phyloP scores from a whole-genome alignment of 1,140 invertebrate genomes.

The Drosophila virilis region DNA sequence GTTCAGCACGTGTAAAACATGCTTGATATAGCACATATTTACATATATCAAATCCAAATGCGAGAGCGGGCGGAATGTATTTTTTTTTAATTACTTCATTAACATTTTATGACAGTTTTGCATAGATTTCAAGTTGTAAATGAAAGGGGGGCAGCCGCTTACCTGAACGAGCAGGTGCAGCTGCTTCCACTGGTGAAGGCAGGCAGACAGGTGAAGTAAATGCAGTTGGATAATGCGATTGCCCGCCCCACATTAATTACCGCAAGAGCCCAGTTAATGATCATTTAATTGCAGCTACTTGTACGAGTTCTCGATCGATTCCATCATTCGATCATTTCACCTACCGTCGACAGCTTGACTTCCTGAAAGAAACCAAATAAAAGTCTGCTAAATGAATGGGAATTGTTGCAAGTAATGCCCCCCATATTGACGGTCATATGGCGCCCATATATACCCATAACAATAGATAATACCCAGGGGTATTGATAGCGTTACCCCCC shows the following conservation, averaged over 20 bases:
- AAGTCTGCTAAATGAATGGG: neutral
- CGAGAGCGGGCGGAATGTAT: conserved; percentile 15
- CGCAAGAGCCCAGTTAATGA: conserved; percentile 41
- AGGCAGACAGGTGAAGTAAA: conserved; percentile 1
- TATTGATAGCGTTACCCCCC: conserved; percentile 16
- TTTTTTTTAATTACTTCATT: conserved; percentile 57
- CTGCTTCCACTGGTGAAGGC: neutral
- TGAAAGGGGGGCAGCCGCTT: conserved; percentile 3
- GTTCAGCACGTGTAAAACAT: too few species aligned
- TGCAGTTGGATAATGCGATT: neutral
- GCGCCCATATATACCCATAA: conserved; percentile 4
- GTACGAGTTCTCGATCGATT: neutral
- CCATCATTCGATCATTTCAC: neutral
- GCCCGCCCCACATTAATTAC: conserved; percentile 22
- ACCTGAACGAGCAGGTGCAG: conserved; percentile 16
- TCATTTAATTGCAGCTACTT: conserved; percentile 54
- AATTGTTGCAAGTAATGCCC: conserved; percentile 58
- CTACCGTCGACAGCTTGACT: conserved; percentile 40
- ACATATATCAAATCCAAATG: too few species aligned
- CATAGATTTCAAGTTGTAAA: conserved; percentile 45
- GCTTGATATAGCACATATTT: too few species aligned
- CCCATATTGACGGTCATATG: conserved; percentile 34
- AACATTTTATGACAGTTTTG: conserved; percentile 58
- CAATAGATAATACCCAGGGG: conserved; percentile 10
- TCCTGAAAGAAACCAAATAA: conserved; percentile 21